Evolutionary conservation across 2,888 invertebrate species (phyloP).

Genomic region (Zootermopsis nevadensis): DNA sequence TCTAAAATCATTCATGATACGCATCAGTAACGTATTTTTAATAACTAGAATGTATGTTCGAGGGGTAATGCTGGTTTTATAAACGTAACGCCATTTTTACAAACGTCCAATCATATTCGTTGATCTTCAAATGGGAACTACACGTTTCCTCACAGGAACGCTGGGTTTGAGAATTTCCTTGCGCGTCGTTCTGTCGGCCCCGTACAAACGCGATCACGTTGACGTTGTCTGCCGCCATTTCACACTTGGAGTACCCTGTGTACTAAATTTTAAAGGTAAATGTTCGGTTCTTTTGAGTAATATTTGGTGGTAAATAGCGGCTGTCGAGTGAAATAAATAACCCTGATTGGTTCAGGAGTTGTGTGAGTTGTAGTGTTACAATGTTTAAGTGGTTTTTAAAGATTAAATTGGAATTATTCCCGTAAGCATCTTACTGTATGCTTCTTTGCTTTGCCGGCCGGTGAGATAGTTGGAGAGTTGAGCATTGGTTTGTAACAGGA

Average conservation of each 20-base stretch:
- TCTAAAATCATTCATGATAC: not conserved
- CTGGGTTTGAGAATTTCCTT: slow-evolving; percentile 67
- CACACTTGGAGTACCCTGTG: slow-evolving; percentile 67
- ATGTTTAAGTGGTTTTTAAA: not conserved
- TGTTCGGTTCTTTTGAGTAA: slow-evolving; percentile 64
- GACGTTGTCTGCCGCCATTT: slow-evolving; percentile 73
- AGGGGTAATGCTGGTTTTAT: not conserved
- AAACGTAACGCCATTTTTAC: slow-evolving; percentile 8
- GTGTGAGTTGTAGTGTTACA: slow-evolving; percentile 20
- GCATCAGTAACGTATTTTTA: not conserved
- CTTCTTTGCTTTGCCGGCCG: slow-evolving; percentile 47
- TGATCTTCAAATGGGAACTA: not conserved
- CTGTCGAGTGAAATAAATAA: not conserved
- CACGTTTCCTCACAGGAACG: not conserved
- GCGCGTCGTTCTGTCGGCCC: slow-evolving; percentile 85
- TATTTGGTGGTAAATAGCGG: not conserved
- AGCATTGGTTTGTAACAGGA: not conserved
- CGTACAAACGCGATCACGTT: slow-evolving; percentile 64
- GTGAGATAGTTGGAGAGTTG: slow-evolving; percentile 35
- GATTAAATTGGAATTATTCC: not conserved
- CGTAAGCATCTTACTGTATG: slow-evolving; percentile 9
- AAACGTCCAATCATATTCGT: slow-evolving; percentile 22
- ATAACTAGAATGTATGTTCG: not conserved
- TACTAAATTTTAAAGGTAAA: slow-evolving; percentile 73
- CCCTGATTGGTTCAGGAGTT: not conserved